phyloP scores from a whole-genome alignment of 2,888 invertebrate genomes.

The Scaptomyza cyrtandrae region DNA sequence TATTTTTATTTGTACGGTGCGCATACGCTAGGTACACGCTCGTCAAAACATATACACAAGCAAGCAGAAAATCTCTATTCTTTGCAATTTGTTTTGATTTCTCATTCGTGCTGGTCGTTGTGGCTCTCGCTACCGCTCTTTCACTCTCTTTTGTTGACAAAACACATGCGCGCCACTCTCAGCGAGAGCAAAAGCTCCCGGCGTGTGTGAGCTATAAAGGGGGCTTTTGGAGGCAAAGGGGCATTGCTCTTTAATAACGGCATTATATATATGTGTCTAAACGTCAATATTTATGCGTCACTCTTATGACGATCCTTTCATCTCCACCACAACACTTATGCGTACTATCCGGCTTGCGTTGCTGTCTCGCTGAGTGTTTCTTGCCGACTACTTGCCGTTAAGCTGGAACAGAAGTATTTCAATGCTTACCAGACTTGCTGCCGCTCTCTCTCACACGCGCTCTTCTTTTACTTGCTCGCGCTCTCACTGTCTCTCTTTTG shows the following conservation, averaged over 20 bases:
- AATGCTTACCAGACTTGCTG: conserved; percentile 37
- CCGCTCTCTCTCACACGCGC: conserved; percentile 23
- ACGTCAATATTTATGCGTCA: conserved; percentile 31
- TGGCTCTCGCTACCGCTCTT: conserved; percentile 45
- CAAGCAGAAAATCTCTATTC: conserved; percentile 75
- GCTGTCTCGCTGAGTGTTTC: conserved; percentile 73
- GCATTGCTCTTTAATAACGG: conserved; percentile 24
- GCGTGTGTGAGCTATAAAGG: conserved; percentile 8
- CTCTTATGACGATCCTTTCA: conserved; percentile 43
- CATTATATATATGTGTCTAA: conserved; percentile 16
- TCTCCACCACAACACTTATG: conserved; percentile 20
- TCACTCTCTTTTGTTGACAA: conserved; percentile 32
- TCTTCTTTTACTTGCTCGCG: conserved; percentile 17
- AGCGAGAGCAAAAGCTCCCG: conserved; percentile 33
- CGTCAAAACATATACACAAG: conserved; percentile 81
- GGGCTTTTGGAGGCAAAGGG: neutral
- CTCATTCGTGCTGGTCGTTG: conserved; percentile 49
- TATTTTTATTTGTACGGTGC: conserved; percentile 70
- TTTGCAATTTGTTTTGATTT: conserved; percentile 79
- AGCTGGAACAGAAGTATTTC: conserved; percentile 60
- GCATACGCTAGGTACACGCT: conserved; percentile 81
- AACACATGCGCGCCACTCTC: conserved; percentile 53
- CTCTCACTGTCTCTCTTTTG: conserved; percentile 31
- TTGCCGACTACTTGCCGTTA: conserved; percentile 68
- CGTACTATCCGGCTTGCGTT: conserved; percentile 58